Base-by-base conservation (phyloP, 2,113 vertebrate species). In the Pteruthius melanotis region DNA sequence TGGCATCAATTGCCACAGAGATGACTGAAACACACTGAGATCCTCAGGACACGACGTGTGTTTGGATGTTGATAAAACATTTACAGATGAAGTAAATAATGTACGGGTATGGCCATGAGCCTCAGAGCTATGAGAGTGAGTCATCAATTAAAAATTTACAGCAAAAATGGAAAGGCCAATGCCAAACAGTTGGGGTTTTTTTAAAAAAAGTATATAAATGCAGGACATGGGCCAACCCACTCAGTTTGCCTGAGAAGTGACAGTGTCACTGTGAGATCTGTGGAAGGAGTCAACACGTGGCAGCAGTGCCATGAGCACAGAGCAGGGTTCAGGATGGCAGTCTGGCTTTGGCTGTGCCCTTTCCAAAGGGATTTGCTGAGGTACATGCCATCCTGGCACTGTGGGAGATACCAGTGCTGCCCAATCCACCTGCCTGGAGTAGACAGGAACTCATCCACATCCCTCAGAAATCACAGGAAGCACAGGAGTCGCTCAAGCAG, bases 291-390 rank as follows among this genome's bases (percentile, higher is more conserved):
- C 19, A 37, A 9, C 24, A 12, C 0, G 0, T 27, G 77, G n/a
- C 45, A 80, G 4, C 0, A 1, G 15, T 54, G 20, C 59, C 40
- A 1, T 0, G 18, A 12, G 17, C 2, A 1, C 8, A 15, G 76
- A 44, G 44, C 40, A 22, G 42, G 37, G 4, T 4, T 31, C 40
- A 68, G 71, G 57, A 4, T 22, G 26, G 10, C 16, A 33, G 10
- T 1, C 21, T 60, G 57, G 23, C 70, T 88, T n/a, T 65, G 59
- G 53, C 30, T 88, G 42, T 52, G 37, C n/a, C 39, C 23, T 70
- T 74, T 65, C 42, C 33, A 81, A 49, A 69, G 27, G 31, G 39
- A 35, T 27, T 78, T 37, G 30, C 10, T 72, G 44, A 53, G 59
- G n/a, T 40, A 17, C 9, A 60, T 63, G 14, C 8, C n/a, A 28